These are phyloP conservation scores for Dryobotodes eremita DNA, from an alignment of 2,888 invertebrate species.

Conservation along the genomic window DNA sequence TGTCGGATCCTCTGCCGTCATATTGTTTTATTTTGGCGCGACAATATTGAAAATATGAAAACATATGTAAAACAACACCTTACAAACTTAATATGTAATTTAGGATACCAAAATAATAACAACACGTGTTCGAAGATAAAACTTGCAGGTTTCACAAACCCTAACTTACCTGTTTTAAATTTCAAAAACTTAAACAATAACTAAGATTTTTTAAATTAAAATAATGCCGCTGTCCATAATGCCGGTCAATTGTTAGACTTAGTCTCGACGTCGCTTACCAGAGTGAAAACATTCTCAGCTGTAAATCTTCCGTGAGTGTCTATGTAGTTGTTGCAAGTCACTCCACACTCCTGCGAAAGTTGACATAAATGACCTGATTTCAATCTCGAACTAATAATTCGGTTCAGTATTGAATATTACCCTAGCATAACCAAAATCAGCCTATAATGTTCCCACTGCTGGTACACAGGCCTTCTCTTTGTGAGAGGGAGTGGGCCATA, in stretches of 20 bases:
- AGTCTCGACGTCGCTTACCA: conserved; percentile 85
- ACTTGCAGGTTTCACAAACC: neutral
- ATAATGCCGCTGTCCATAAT: neutral
- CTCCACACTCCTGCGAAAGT: conserved; percentile 85
- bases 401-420: neutral
- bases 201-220: neutral
- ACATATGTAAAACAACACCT: neutral
- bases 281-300: conserved; percentile 85
- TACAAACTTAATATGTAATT: neutral
- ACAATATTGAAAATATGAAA: conserved; percentile 1
- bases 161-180: neutral
- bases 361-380: neutral
- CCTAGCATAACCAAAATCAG: neutral
- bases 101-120: neutral
- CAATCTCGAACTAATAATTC: neutral
- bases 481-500: neutral
- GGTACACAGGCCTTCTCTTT: neutral
- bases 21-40: neutral
- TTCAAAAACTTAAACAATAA: neutral
- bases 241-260: conserved; percentile 76
- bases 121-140: neutral
- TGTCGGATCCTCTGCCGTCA: too few relatives aligned
- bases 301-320: conserved; percentile 85
- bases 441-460: too few relatives aligned
- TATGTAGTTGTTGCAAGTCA: conserved; percentile 85